These are phyloP conservation scores for Matsumurasca onukii DNA, from an alignment of 1,140 invertebrate species.

Conservation along the genomic window DNA sequence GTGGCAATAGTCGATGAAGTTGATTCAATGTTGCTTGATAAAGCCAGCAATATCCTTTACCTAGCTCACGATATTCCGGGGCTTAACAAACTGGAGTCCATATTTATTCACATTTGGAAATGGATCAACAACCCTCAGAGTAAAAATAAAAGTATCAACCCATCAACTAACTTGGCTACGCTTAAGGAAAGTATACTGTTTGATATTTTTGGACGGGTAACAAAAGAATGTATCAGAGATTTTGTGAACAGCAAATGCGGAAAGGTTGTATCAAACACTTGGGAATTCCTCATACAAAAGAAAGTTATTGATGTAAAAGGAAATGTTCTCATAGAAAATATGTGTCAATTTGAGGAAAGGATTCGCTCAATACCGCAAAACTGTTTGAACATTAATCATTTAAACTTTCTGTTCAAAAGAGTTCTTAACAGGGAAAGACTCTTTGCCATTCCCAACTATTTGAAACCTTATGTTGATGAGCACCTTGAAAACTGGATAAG, in stretches of 20 bases:
- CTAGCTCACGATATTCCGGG: slow-evolving; percentile 45
- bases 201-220: neutral
- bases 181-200: neutral
- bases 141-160: slow-evolving; percentile 14
- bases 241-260: neutral
- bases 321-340: neutral
- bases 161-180: neutral
- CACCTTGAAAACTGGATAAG: slow-evolving; percentile 43
- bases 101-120: slow-evolving; percentile 47
- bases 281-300: neutral
- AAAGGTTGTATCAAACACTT: neutral
- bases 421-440: neutral
- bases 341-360: neutral
- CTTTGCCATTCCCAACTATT: slow-evolving; percentile 35
- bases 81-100: slow-evolving; percentile 45
- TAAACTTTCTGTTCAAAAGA: neutral
- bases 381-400: neutral
- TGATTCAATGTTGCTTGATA: slow-evolving; percentile 48
- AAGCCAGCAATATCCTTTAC: slow-evolving; percentile 46
- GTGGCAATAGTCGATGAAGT: slow-evolving; percentile 48
- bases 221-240: neutral
- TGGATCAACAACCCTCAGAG: slow-evolving; percentile 39
- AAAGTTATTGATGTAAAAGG: neutral
- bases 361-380: no score
- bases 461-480: slow-evolving; percentile 40